A percentile compares a stretch with the other conserved stretches of the same genome.
These are phyloP conservation scores for Himalopsyche kuldschensis DNA, from an alignment of 2,888 invertebrate genomes.

Conservation along the genomic window DNA sequence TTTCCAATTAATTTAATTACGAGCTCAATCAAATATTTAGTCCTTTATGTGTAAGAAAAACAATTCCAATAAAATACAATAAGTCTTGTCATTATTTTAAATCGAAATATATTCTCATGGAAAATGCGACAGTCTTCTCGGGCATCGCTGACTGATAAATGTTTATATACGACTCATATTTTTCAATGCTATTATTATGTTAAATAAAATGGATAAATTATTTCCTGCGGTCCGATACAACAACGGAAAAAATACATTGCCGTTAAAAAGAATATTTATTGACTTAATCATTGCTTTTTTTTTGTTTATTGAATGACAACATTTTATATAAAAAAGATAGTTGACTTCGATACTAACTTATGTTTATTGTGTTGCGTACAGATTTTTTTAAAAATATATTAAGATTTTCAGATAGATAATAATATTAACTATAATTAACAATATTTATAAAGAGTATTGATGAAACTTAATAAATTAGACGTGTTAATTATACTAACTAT, in stretches of 20 bases:
- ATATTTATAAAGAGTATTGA: too few relatives aligned
- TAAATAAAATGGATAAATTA: slow-evolving; percentile 31
- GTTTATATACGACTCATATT: slow-evolving; percentile 21
- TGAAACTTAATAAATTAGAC: too few relatives aligned
- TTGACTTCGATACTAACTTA: not conserved
- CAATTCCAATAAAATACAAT: not conserved
- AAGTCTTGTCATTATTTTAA: not conserved
- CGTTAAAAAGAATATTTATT: not conserved
- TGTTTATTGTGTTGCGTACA: too few relatives aligned
- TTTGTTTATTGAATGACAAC: not conserved
- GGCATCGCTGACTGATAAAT: slow-evolving; percentile 19
- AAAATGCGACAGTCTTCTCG: not conserved
- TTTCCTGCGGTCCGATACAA: slow-evolving; percentile 7
- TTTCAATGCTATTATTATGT: slow-evolving; percentile 28
- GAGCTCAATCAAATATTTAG: not conserved
- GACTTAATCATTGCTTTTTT: not conserved
- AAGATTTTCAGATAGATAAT: too few relatives aligned
- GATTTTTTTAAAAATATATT: too few relatives aligned
- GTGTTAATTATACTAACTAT: too few relatives aligned
- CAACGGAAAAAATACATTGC: not conserved
- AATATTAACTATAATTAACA: too few relatives aligned
- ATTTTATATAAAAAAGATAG: not conserved
- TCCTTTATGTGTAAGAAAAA: not conserved
- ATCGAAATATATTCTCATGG: not conserved
- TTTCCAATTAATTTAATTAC: too few relatives aligned